phyloP scores from a whole-genome alignment of 2,888 invertebrate species.

The Parasteatoda lunata region DNA sequence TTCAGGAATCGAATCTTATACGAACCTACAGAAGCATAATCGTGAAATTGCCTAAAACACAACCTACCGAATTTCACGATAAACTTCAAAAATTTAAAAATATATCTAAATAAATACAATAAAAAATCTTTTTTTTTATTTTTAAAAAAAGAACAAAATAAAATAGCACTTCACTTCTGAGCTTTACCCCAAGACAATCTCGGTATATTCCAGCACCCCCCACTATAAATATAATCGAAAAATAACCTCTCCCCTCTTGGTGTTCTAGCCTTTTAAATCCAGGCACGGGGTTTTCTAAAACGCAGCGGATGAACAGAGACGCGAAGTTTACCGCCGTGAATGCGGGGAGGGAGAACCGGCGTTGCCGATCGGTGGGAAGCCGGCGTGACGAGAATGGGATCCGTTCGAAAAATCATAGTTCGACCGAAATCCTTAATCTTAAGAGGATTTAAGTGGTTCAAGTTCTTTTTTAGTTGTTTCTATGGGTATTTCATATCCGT shows the following conservation, averaged over 20 bases:
- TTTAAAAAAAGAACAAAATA: not conserved
- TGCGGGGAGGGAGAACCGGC: constrained; percentile 12
- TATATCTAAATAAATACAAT: constrained; percentile 24
- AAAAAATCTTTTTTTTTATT: not conserved
- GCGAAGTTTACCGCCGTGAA: constrained; percentile 24
- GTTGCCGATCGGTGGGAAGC: constrained; percentile 28
- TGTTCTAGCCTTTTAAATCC: constrained; percentile 6
- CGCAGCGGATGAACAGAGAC: constrained; percentile 9
- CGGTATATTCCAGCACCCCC: constrained; percentile 17
- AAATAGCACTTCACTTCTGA: not conserved
- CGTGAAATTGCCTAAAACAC: constrained; percentile 67
- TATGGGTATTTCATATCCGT: too few species aligned
- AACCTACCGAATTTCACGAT: constrained; percentile 47
- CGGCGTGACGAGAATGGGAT: constrained; percentile 53
- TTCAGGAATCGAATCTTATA: constrained; percentile 48
- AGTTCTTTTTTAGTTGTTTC: constrained; percentile 6
- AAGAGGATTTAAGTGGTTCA: constrained; percentile 21
- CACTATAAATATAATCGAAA: constrained; percentile 60
- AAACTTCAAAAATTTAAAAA: constrained; percentile 30
- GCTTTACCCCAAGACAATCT: not conserved
- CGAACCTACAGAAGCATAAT: constrained; percentile 67
- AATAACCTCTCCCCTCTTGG: constrained; percentile 40
- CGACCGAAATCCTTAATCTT: constrained; percentile 27
- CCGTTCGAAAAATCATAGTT: constrained; percentile 33
- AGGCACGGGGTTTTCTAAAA: constrained; percentile 19